phyloP scores from a whole-genome alignment of 2,113 vertebrate species.

The Manacus vitellinus region DNA sequence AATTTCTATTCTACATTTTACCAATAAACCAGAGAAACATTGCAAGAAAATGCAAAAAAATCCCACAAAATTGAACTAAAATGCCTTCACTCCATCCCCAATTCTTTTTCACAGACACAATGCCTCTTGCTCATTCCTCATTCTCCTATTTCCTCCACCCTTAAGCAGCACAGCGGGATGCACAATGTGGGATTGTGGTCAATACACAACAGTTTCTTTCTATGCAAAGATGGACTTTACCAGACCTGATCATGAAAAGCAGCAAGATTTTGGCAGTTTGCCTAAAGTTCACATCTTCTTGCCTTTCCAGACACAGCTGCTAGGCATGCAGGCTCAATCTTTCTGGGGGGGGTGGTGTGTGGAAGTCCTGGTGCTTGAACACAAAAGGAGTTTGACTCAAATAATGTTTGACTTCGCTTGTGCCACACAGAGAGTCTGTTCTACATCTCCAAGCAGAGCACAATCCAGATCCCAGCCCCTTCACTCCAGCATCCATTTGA shows the following conservation, averaged over 20 bases:
- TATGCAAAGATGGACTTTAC: background rate
- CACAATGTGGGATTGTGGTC: background rate
- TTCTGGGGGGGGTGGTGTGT: background rate
- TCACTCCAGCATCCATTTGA: background rate
- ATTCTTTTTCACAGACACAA: background rate
- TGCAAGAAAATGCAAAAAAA: background rate
- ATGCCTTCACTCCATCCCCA: background rate
- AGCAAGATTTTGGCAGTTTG: background rate
- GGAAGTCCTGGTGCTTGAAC: background rate
- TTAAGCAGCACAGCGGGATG: background rate
- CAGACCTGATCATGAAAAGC: background rate
- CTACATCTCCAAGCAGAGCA: background rate
- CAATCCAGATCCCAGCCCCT: too few relatives aligned
- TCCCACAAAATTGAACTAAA: background rate
- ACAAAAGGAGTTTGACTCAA: background rate
- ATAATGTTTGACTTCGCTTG: background rate
- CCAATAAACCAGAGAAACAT: background rate
- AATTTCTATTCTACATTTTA: background rate
- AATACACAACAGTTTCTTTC: background rate
- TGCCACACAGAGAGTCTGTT: background rate
- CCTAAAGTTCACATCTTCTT: background rate
- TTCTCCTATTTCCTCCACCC: background rate
- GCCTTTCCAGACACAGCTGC: background rate
- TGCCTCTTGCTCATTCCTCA: background rate
- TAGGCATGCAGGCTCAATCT: background rate